phyloP scores from a whole-genome alignment of 2,113 vertebrate genomes.

The Sphyrna mokarran region DNA sequence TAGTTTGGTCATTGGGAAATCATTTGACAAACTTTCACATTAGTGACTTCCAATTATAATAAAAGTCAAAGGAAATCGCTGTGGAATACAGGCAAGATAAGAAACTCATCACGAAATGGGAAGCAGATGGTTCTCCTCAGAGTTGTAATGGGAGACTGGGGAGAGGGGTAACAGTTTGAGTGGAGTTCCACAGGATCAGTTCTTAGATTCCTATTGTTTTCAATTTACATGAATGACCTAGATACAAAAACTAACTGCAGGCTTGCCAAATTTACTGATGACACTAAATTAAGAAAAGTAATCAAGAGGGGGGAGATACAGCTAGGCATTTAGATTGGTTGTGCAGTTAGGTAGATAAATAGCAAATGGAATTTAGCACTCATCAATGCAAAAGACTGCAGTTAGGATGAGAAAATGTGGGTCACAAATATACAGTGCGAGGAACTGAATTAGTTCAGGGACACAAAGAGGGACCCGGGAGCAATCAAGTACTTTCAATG shows the following conservation, averaged over 20 bases:
- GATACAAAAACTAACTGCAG: constrained; percentile 6
- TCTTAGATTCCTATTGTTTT: background rate
- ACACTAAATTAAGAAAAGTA: constrained; percentile 26
- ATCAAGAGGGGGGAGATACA: constrained; percentile 1
- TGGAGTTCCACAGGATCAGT: constrained; percentile 17
- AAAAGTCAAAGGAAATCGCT: constrained; percentile 15
- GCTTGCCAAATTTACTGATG: constrained; percentile 19
- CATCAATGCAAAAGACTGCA: background rate
- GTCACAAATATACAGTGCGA: constrained; percentile 1
- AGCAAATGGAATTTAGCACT: background rate
- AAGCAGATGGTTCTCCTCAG: constrained; percentile 20
- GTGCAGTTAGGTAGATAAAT: constrained; percentile 16
- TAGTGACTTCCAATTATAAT: constrained; percentile 18
- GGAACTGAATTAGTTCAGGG: constrained; percentile 30
- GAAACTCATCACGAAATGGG: background rate
- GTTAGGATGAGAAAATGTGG: background rate
- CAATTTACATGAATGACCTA: constrained; percentile 30
- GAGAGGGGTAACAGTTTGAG: background rate
- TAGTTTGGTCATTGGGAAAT: background rate
- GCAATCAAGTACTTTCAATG: constrained; percentile 18
- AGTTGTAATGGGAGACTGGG: background rate
- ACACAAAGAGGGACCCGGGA: constrained; percentile 6
- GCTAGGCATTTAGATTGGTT: background rate
- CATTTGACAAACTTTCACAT: background rate
- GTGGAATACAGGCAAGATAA: background rate